Conservation (phyloP, 2,888 invertebrate species). For the Tipula lateralis region DNA sequence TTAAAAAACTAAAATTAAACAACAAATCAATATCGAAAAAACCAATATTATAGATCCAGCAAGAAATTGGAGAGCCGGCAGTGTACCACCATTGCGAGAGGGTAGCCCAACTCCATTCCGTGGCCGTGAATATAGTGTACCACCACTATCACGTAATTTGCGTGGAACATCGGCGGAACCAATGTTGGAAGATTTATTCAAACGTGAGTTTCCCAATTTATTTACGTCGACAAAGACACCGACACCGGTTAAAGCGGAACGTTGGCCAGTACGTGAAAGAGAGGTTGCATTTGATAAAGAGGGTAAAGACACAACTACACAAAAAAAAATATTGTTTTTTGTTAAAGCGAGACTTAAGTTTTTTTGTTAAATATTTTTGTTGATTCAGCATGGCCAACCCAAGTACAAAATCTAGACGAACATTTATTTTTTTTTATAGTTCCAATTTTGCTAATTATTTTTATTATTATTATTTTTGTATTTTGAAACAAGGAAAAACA, state of each 20-base stretch:
- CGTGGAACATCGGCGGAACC: conserved; percentile 47
- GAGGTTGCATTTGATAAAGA: conserved; percentile 71
- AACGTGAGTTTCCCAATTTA: conserved; percentile 42
- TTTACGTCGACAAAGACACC: conserved; percentile 53
- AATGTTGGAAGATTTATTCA: conserved; percentile 44
- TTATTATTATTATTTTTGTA: not conserved
- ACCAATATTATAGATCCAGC: not conserved
- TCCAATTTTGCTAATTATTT: conserved; percentile 28
- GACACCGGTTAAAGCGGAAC: conserved; percentile 67
- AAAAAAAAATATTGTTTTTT: conserved; percentile 38
- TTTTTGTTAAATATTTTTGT: conserved; percentile 19
- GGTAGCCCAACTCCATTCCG: conserved; percentile 33
- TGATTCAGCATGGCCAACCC: conserved; percentile 13
- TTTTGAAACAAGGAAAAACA: not conserved
- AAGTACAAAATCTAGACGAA: not conserved
- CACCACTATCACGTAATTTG: conserved; percentile 38
- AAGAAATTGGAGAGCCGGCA: conserved; percentile 36
- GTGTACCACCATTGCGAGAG: conserved; percentile 41
- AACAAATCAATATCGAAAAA: too few relatives aligned
- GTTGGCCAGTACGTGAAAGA: conserved; percentile 62
- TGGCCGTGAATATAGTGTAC: conserved; percentile 33
- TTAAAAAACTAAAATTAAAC: too few relatives aligned
- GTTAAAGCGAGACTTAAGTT: conserved; percentile 38
- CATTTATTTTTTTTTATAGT: not conserved
- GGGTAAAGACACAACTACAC: conserved; percentile 51